phyloP scores from a whole-genome alignment of 2,113 vertebrate species.

The Salvator merianae region DNA sequence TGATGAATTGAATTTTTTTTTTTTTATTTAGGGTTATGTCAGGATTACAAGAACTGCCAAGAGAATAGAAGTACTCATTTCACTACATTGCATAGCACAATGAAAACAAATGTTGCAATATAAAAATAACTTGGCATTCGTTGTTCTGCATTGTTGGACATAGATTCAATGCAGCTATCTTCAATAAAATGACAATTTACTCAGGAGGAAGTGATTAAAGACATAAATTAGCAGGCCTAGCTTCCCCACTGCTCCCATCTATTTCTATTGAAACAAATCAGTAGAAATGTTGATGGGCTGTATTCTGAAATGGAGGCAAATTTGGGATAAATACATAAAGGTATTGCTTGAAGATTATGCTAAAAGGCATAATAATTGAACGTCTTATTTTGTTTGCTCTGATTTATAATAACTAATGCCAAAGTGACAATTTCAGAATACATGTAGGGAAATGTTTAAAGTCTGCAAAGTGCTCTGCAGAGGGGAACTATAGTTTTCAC shows the following conservation, averaged over 20 bases:
- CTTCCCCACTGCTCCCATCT: not conserved
- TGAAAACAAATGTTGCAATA: constrained; percentile 7
- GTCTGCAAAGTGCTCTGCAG: constrained; percentile 34
- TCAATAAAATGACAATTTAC: not conserved
- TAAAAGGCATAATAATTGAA: constrained; percentile 17
- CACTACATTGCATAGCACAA: constrained; percentile 19
- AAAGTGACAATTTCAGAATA: constrained; percentile 19
- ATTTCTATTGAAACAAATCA: not conserved
- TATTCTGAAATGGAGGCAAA: constrained; percentile 23
- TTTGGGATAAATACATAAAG: not conserved
- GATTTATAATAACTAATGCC: constrained; percentile 44
- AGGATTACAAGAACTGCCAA: not conserved
- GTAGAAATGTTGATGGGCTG: not conserved
- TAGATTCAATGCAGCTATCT: constrained; percentile 9
- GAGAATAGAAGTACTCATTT: constrained; percentile 22
- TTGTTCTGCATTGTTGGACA: constrained; percentile 14
- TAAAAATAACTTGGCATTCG: not conserved
- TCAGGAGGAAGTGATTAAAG: constrained; percentile 14
- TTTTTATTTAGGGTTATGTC: constrained; percentile 12
- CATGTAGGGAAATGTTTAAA: constrained; percentile 33
- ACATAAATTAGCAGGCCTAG: not conserved
- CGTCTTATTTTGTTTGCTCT: constrained; percentile 43
- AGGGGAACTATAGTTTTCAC: constrained; percentile 76
- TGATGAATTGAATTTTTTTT: not conserved
- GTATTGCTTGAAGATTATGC: constrained; percentile 15